Percentiles rank a stretch among this genome's conserved stretches.
Evolutionary conservation across 2,888 invertebrate species (phyloP).

Genomic region (Latheticus oryzae): DNA sequence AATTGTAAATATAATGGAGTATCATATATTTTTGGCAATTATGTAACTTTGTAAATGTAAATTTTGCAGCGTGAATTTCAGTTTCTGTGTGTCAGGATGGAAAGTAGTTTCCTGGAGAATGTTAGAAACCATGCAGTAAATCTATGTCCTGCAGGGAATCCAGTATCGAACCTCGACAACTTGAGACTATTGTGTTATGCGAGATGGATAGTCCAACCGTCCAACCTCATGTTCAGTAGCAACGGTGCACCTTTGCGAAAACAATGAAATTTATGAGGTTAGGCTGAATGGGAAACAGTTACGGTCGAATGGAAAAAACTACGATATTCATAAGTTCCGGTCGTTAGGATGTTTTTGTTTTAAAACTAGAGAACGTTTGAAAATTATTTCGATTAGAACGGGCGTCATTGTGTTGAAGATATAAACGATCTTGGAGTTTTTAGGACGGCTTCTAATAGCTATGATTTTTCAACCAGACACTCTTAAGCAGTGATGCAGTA

Average conservation of each 20-base stretch:
- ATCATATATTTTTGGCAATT: background rate
- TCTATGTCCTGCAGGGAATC: conserved; percentile 39
- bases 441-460: conserved; percentile 22
- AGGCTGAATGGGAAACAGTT: conserved; percentile 28
- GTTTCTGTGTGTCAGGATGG: conserved; percentile 8
- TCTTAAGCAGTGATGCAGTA: conserved; percentile 16
- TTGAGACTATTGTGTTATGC: conserved; percentile 41
- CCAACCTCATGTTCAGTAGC: conserved; percentile 23
- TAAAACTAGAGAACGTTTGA: conserved; percentile 24
- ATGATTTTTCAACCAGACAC: conserved; percentile 30
- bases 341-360: conserved; percentile 27
- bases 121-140: conserved; percentile 39
- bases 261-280: conserved; percentile 37
- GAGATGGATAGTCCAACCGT: conserved; percentile 41
- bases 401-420: conserved; percentile 19
- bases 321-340: conserved; percentile 38
- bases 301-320: conserved; percentile 24
- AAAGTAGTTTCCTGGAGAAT: conserved; percentile 24
- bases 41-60: conserved; percentile 2
- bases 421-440: conserved; percentile 28
- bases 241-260: conserved; percentile 35
- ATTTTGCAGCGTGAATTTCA: conserved; percentile 17
- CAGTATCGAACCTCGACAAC: conserved; percentile 40
- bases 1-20: no score
- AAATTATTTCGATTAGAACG: conserved; percentile 24